Evolutionary conservation across 2,797 vertebrate species (phyloP).

Genomic region (Centropyge bicolor): DNA sequence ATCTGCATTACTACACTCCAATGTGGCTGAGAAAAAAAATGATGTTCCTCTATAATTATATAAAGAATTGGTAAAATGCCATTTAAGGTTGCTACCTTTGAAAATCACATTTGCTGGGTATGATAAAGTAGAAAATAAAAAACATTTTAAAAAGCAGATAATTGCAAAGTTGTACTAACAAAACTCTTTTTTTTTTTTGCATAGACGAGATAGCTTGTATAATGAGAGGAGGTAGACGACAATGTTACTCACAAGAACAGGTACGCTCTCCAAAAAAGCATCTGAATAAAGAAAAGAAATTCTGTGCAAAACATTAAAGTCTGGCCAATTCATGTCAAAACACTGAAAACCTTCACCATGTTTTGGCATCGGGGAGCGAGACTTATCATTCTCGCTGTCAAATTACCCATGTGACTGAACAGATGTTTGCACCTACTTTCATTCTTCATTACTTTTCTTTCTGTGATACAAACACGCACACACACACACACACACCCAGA

Average conservation of each 20-base stretch:
- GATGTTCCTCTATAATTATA: background rate
- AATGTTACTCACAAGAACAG: background rate
- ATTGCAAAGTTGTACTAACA: conserved; percentile 12
- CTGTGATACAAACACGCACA: conserved; percentile 26
- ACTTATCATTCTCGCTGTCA: conserved; percentile 62
- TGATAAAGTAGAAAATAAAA: background rate
- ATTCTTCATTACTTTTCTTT: conserved; percentile 38
- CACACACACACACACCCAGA: conserved; percentile 10
- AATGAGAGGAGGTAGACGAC: background rate
- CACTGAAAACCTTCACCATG: conserved; percentile 47
- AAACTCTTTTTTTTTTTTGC: background rate
- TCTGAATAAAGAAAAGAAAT: conserved; percentile 2
- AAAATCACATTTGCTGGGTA: background rate
- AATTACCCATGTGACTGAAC: conserved; percentile 62
- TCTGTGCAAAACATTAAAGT: conserved; percentile 28
- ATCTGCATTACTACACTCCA: background rate
- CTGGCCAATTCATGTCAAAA: conserved; percentile 43
- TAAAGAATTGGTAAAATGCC: background rate
- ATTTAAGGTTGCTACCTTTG: background rate
- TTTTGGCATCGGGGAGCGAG: conserved; percentile 51
- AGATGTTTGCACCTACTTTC: conserved; percentile 67
- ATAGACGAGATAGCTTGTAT: background rate
- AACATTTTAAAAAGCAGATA: background rate
- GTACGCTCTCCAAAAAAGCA: background rate
- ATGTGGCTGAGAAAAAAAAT: background rate